Percentiles rank a stretch among this genome's conserved stretches.
These are phyloP conservation scores for Diaperis boleti DNA, from an alignment of 2,888 invertebrate species.

Conservation along the genomic window DNA sequence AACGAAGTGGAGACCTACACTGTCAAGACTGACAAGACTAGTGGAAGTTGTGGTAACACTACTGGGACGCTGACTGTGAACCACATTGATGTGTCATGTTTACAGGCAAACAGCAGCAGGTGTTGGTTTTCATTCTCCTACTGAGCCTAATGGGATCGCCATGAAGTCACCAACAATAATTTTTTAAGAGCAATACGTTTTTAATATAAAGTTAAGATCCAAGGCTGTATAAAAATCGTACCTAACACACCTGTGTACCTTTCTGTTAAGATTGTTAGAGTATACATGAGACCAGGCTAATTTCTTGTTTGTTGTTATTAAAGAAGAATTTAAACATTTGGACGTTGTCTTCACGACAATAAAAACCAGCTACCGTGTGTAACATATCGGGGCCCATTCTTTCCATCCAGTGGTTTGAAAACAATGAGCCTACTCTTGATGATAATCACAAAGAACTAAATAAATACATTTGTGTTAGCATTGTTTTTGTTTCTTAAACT, in stretches of 20 bases:
- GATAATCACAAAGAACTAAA: neutral
- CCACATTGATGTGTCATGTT: neutral
- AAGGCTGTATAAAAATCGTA: conserved; percentile 34
- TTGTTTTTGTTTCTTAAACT: conserved; percentile 23
- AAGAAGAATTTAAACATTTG: neutral
- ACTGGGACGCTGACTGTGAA: too few relatives aligned
- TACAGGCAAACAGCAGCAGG: neutral
- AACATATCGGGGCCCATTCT: neutral
- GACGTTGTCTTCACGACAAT: neutral
- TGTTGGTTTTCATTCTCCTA: conserved; percentile 29
- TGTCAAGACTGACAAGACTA: conserved; percentile 52
- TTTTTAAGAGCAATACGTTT: conserved; percentile 37
- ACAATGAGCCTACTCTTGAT: neutral
- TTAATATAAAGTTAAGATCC: conserved; percentile 30
- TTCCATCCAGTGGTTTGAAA: neutral
- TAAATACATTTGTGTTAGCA: conserved; percentile 8
- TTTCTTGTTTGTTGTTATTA: neutral
- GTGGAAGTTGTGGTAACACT: conserved; percentile 24
- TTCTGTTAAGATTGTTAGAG: neutral
- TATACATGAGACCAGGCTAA: neutral
- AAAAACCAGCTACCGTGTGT: neutral
- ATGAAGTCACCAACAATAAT: conserved; percentile 30
- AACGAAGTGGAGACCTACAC: conserved; percentile 75
- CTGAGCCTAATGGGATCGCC: conserved; percentile 25
- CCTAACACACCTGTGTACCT: neutral